phyloP scores from a whole-genome alignment of 2,888 invertebrate genomes.

The Xestia xanthographa region DNA sequence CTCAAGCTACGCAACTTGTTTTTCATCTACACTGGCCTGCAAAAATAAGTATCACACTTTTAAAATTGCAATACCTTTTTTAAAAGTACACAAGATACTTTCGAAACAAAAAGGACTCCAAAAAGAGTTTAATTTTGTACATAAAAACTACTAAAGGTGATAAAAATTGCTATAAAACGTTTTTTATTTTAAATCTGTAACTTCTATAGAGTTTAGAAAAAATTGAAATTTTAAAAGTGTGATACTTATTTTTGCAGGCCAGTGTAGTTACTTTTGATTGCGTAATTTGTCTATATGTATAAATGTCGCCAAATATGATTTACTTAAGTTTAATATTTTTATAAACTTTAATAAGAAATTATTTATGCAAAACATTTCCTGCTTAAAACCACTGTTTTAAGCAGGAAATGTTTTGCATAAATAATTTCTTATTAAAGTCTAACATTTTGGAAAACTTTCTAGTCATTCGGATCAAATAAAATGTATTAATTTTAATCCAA shows the following conservation, averaged over 20 bases:
- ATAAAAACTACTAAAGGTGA: no score
- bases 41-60: no score
- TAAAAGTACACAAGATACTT: no score
- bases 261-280: neutral
- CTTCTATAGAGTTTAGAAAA: no score
- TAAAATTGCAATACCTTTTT: no score
- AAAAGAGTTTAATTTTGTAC: no score
- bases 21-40: no score
- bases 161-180: no score
- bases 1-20: neutral
- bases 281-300: neutral
- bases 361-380: conserved; percentile 8
- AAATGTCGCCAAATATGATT: neutral
- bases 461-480: neutral
- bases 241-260: no score
- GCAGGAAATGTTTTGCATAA: neutral
- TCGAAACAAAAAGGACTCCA: no score
- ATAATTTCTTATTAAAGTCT: neutral
- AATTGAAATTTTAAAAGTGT: no score
- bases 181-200: no score
- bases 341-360: neutral
- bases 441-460: neutral
- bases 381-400: neutral
- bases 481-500: conserved; percentile 29
- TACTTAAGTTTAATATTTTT: neutral